Evolutionary conservation across 2,888 invertebrate genomes (phyloP), one percentile per base, ranked within the genome.

Genomic region (Latheticus oryzae): DNA sequence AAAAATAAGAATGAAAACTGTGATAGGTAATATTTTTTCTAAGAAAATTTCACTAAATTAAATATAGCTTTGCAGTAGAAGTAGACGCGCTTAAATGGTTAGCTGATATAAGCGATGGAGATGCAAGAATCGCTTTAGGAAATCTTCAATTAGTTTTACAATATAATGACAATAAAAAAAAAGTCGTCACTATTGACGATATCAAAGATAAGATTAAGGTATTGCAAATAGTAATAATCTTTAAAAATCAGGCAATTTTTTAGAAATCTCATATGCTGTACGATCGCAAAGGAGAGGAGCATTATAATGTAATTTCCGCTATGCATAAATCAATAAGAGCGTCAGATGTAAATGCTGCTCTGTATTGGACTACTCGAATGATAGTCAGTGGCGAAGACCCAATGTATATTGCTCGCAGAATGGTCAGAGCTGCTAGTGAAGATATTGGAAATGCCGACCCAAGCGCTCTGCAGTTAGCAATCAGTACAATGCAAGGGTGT

Each of bases 311-410:
- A 24, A 87, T 91, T 66, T 93, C 92, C 1, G 93, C 93, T 0
- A 79, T 93, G 64, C 92, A 92, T 70, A 93, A 93, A 77, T 89
- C 91, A 0, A 87, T 93, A 42, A 82, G 93, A 64, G 91, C 91
- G 0, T 86, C 90, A 9, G 89, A 91, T 74, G 88, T 86, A 59
- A 90, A 89, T 76, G 93, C 91, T 1, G 86, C 93, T 7, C 76
- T 93, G 24, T 93, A 93, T 73, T 93, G 92, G 92, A 81, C 90
- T 1, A 85, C 90, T 1, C 82, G 93, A 58, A 92, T 92, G 83
- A 78, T 93, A 64, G 82, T 85, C 55, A 88, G 88, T 8, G 93
- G 93, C 5, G 93, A 93, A 76, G 89, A 92, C 75, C 92, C 92
- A 0, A 72, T 89, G 42, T 92, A 84, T 73, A 85, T 93, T 40